Evolutionary conservation across 2,797 vertebrate genomes (phyloP), one percentile per base, ranked within the genome.

Genomic region (Sebastes oblongus): DNA sequence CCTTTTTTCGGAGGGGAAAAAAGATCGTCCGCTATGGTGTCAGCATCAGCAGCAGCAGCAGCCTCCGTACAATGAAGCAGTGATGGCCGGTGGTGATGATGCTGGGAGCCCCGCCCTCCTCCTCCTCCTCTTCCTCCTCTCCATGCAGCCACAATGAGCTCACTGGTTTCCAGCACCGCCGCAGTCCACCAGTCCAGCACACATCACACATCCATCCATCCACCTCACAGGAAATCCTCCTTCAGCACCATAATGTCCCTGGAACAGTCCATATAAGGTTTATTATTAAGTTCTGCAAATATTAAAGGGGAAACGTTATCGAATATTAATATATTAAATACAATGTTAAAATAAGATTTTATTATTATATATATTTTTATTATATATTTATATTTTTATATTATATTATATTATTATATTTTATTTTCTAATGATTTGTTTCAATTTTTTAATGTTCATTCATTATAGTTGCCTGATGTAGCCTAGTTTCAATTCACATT

Each of bases 1-100:
- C 75, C 50, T 52, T n/a, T 50, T 50, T 5, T 46, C 18, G 46
- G 46, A 18, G 46, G 7, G 16, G 16, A 50, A 50, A 50, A 52
- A 52, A 60, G 52, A 36, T 67, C 84, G 73, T 79, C 75, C 75
- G 80, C 87, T 86, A 58, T 55, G 88, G 69, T 81, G 92, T 90
- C 96, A 96, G 95, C 97, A 96, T 96, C 96, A 96, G 96, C 97
- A 96, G 95, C 90, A 81, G 18, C 50, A 52, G 50, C 50, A 52
- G 20, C 27, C 56, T n/a, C 34, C 83, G 92, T 90, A 94, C 94
- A 92, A 93, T 93, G 92, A 93, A 84, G 89, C 85, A 80, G 93
- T 61, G 91, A 93, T 91, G 95, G 94, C 87, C 84, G 90, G 91
- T 86, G 89, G 89, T 91, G 95, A 95, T 95, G 95, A 94, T 93